Evolutionary conservation across 2,113 vertebrate species (phyloP).

Genomic region (Ictalurus punctatus): DNA sequence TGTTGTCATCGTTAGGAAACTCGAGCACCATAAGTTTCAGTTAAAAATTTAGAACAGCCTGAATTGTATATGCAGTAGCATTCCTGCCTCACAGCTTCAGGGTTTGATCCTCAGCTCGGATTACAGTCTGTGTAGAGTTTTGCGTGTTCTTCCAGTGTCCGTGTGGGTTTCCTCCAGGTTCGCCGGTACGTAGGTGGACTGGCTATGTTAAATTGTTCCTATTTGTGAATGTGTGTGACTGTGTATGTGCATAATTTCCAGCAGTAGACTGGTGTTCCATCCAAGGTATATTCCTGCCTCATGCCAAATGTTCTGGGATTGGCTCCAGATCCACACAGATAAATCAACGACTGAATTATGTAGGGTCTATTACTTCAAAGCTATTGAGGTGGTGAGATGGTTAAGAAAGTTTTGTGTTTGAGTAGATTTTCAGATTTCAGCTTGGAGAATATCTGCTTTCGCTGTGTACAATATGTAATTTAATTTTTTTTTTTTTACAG

Average conservation of each 20-base stretch:
- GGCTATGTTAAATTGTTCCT: neutral
- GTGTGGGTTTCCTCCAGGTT: neutral
- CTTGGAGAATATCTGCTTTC: neutral
- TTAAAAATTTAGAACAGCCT: constrained; percentile 5
- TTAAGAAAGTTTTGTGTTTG: neutral
- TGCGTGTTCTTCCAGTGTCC: neutral
- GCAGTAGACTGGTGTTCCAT: neutral
- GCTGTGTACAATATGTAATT: neutral
- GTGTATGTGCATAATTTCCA: neutral
- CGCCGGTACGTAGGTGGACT: neutral
- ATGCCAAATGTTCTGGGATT: constrained; percentile 3
- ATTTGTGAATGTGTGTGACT: neutral
- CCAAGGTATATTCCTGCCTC: neutral
- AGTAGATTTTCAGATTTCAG: neutral
- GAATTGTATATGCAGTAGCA: neutral
- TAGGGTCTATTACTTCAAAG: neutral
- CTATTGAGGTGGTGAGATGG: neutral
- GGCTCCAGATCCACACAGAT: neutral
- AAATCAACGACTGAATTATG: neutral
- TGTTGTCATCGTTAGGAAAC: constrained; percentile 7
- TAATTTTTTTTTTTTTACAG: neutral
- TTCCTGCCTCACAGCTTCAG: neutral
- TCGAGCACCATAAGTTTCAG: neutral
- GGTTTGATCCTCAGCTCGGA: neutral
- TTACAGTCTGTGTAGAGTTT: neutral